These are phyloP conservation scores for Andrena praecox DNA, from an alignment of 2,888 invertebrate species.

Conservation along the genomic window DNA sequence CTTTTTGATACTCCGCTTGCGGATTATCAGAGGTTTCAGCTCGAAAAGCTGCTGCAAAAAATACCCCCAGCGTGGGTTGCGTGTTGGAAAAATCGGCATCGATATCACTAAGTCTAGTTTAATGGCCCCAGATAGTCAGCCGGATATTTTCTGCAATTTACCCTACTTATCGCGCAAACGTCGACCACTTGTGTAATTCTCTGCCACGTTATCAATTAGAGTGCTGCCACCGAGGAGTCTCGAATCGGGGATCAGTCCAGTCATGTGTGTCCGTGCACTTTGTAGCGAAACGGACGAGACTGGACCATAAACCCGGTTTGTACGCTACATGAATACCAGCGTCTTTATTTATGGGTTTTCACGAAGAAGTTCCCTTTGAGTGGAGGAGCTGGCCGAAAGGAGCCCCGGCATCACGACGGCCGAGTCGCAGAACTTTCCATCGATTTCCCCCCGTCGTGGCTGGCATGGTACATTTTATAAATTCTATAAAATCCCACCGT, in stretches of 20 bases:
- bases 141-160: too few relatives aligned
- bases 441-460: slow-evolving; percentile 53
- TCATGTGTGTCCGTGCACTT: slow-evolving; percentile 36
- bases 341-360: slow-evolving; percentile 76
- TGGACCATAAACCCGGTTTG: slow-evolving; percentile 63
- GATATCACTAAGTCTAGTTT: too few relatives aligned
- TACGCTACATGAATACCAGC: slow-evolving; percentile 72
- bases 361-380: slow-evolving; percentile 71
- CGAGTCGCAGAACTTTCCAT: slow-evolving; percentile 61
- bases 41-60: not conserved
- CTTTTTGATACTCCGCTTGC: not conserved
- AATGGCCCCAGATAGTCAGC: too few relatives aligned
- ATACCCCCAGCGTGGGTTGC: not conserved
- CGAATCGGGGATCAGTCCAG: slow-evolving; percentile 10
- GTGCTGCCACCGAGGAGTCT: slow-evolving; percentile 2
- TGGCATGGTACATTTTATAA: slow-evolving; percentile 57
- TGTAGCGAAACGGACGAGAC: slow-evolving; percentile 28
- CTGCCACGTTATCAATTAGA: slow-evolving; percentile 23
- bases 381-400: slow-evolving; percentile 35
- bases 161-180: not conserved
- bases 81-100: not conserved
- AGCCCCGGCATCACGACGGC: slow-evolving; percentile 49
- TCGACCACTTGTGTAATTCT: too few relatives aligned
- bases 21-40: not conserved
- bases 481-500: slow-evolving; percentile 49